Conservation (phyloP, 2,888 invertebrate species). For the Ichneumon xanthorius region DNA sequence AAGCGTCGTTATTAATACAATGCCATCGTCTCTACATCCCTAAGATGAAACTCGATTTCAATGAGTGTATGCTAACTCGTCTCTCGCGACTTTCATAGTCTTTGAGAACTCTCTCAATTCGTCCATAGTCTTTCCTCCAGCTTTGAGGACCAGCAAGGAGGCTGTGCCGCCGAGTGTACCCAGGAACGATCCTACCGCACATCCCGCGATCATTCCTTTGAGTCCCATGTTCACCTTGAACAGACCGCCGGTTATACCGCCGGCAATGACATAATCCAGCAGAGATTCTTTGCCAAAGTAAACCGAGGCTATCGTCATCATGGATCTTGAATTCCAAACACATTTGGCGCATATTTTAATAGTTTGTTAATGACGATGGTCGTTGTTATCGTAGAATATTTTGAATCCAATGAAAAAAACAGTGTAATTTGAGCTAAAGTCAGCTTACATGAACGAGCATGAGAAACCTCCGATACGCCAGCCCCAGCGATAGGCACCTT, state of each 20-base stretch:
- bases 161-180: conserved; percentile 87
- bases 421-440: not conserved
- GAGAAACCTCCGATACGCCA: conserved; percentile 90
- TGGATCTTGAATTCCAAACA: conserved; percentile 86
- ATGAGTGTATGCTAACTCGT: conserved; percentile 76
- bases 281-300: conserved; percentile 90
- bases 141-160: conserved; percentile 86
- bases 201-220: conserved; percentile 89
- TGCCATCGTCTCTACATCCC: not conserved
- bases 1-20: not conserved
- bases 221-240: conserved; percentile 90
- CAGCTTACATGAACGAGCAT: conserved; percentile 89
- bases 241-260: conserved; percentile 88
- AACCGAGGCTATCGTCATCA: conserved; percentile 88
- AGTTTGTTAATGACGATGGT: not conserved
- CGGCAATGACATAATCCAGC: conserved; percentile 89
- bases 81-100: conserved; percentile 84
- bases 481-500: conserved; percentile 90
- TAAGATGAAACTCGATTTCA: not conserved
- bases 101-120: conserved; percentile 88
- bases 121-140: conserved; percentile 88
- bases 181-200: conserved; percentile 87
- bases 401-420: not conserved
- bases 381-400: not conserved
- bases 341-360: conserved; percentile 10